Evolutionary conservation across 2,888 invertebrate genomes (phyloP).

Genomic region (Lasioglossum morio): DNA sequence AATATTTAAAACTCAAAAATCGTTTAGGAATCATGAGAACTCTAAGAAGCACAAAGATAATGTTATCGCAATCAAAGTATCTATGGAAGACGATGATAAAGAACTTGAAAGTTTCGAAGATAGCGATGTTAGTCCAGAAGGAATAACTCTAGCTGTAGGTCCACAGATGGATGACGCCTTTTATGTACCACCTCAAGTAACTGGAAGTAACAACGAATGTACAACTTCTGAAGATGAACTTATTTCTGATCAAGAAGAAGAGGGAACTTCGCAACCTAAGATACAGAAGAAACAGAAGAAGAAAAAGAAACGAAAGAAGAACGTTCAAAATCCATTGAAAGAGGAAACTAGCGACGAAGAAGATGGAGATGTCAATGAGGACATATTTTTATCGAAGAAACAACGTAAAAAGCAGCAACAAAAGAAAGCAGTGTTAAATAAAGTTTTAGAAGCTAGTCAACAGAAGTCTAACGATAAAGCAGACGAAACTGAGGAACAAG

Average conservation of each 20-base stretch:
- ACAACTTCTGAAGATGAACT: constrained; percentile 80
- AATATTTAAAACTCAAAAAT: constrained; percentile 95
- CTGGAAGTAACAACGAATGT: constrained; percentile 68
- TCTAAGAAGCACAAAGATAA: constrained; percentile 97
- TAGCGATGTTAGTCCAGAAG: constrained; percentile 49
- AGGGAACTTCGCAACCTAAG: constrained; percentile 53
- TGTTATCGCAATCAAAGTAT: constrained; percentile 87
- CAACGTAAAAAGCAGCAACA: constrained; percentile 83
- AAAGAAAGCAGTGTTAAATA: constrained; percentile 64
- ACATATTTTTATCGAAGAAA: constrained; percentile 83
- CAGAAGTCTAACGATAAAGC: constrained; percentile 33
- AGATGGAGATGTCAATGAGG: constrained; percentile 75
- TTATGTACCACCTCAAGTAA: constrained; percentile 36
- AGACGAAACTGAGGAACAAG: constrained; percentile 54
- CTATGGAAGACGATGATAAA: constrained; percentile 85
- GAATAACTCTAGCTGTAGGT: constrained; percentile 30
- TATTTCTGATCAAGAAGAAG: constrained; percentile 79
- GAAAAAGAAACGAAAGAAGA: constrained; percentile 78
- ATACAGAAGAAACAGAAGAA: constrained; percentile 74
- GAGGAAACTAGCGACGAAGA: constrained; percentile 78
- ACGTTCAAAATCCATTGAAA: constrained; percentile 67
- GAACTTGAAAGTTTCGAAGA: constrained; percentile 66
- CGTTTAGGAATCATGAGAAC: constrained; percentile 94
- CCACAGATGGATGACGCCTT: constrained; percentile 59
- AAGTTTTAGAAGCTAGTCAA: constrained; percentile 63